A percentile compares a stretch with the other conserved stretches of the same genome.
phyloP scores from a whole-genome alignment of 64 coral and sea anemone genomes.

The Montipora capricornis region DNA sequence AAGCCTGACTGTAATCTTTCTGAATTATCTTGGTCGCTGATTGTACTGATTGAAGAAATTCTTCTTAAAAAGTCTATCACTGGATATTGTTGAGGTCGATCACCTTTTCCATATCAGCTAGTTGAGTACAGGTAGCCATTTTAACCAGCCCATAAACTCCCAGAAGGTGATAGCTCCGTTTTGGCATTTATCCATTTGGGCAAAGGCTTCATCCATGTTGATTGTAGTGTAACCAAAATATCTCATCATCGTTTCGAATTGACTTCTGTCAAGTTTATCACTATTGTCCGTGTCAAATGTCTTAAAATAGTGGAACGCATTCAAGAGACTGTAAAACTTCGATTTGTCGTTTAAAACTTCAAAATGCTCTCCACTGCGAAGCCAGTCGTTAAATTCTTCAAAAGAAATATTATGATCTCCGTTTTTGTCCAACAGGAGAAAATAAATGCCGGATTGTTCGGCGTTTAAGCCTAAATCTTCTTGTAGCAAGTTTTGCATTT shows the following conservation, averaged over 20 bases:
- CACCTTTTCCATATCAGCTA: background rate
- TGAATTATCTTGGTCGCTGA: no score
- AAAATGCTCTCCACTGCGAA: slow-evolving; percentile 48
- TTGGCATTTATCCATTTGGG: slow-evolving; percentile 20
- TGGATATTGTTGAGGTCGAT: background rate
- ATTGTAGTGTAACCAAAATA: slow-evolving; percentile 21
- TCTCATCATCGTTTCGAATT: slow-evolving; percentile 49
- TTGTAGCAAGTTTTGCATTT: slow-evolving; percentile 33
- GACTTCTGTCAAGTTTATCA: slow-evolving; percentile 21
- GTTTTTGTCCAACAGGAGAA: slow-evolving; percentile 50
- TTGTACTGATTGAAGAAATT: no score
- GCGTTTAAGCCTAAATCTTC: slow-evolving; percentile 19
- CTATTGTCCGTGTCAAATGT: slow-evolving; percentile 36
- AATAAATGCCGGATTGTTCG: slow-evolving; percentile 28
- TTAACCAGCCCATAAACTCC: slow-evolving; percentile 54
- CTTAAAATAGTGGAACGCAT: slow-evolving; percentile 28
- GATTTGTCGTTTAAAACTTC: slow-evolving; percentile 35
- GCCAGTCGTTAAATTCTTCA: slow-evolving; percentile 59
- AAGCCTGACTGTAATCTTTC: no score
- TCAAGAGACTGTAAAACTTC: slow-evolving; percentile 1
- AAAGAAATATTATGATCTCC: slow-evolving; percentile 40
- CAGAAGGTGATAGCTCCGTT: slow-evolving; percentile 44
- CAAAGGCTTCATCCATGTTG: slow-evolving; percentile 39
- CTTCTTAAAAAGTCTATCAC: no score
- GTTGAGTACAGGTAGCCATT: slow-evolving; percentile 41